phyloP scores from a whole-genome alignment of 1,140 invertebrate species.

The Himalopsyche phryganea region DNA sequence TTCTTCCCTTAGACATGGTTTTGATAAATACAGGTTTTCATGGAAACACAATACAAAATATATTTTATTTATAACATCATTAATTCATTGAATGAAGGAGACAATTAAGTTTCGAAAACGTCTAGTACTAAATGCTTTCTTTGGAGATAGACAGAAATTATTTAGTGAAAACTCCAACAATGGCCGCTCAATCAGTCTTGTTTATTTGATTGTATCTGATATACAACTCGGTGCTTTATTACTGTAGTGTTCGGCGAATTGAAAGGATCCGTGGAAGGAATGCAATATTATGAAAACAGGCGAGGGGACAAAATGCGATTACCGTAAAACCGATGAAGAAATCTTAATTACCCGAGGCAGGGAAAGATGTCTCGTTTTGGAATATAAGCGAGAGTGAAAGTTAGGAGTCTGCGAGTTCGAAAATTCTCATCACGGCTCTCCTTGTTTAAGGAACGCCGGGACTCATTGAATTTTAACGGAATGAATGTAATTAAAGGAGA shows the following conservation, averaged over 20 bases:
- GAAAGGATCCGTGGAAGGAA: neutral
- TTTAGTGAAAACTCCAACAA: too few relatives aligned
- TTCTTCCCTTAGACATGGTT: too few relatives aligned
- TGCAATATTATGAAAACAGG: neutral
- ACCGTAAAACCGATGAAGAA: conserved; percentile 21
- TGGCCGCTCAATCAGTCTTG: too few relatives aligned
- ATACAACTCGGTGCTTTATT: too few relatives aligned
- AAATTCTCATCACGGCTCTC: conserved; percentile 26
- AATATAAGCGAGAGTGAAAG: conserved; percentile 24
- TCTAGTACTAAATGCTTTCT: too few relatives aligned
- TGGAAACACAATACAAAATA: too few relatives aligned
- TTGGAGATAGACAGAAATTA: too few relatives aligned
- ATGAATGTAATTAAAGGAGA: conserved; percentile 31
- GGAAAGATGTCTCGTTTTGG: conserved; percentile 1
- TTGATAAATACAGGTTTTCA: too few relatives aligned
- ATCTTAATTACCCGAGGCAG: conserved; percentile 21
- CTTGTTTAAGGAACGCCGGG: conserved; percentile 22
- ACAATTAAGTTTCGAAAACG: too few relatives aligned
- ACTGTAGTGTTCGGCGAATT: neutral
- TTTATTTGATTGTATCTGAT: too few relatives aligned
- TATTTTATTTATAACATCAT: too few relatives aligned
- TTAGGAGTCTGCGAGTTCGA: conserved; percentile 16
- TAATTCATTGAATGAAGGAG: too few relatives aligned
- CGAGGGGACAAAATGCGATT: conserved; percentile 10
- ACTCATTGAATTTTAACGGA: conserved; percentile 34